Conservation (phyloP, 2,888 invertebrate species). For the Acanthopleura granulata region DNA sequence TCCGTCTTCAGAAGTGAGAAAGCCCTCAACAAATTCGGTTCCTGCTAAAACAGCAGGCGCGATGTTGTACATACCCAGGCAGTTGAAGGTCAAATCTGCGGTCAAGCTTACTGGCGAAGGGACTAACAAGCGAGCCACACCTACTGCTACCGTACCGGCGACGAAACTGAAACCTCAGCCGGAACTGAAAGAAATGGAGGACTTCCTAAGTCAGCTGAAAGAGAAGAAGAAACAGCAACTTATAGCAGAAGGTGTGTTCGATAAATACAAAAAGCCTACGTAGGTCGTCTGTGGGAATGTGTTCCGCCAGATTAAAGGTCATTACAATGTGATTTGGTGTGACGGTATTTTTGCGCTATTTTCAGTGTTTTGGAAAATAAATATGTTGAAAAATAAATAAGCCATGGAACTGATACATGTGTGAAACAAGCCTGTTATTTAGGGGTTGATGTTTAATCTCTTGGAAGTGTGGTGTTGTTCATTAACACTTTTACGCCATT, state of each 20-base stretch:
- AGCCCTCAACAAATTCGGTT: not conserved
- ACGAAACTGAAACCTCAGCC: not conserved
- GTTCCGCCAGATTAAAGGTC: too few relatives aligned
- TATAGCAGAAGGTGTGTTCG: constrained; percentile 33
- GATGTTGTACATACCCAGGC: not conserved
- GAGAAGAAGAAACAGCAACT: constrained; percentile 40
- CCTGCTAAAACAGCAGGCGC: not conserved
- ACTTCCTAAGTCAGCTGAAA: constrained; percentile 34
- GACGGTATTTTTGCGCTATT: too few relatives aligned
- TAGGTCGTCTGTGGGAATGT: too few relatives aligned
- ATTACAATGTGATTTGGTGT: too few relatives aligned
- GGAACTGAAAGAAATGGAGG: constrained; percentile 23
- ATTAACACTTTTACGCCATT: too few relatives aligned
- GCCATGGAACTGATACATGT: too few relatives aligned
- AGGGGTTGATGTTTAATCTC: too few relatives aligned
- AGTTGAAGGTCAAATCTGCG: not conserved
- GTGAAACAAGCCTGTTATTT: too few relatives aligned
- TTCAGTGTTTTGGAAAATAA: too few relatives aligned
- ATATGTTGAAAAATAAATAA: too few relatives aligned
- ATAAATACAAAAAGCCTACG: not conserved
- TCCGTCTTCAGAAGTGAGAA: not conserved
- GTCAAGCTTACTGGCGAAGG: not conserved
- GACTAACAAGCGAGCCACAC: not conserved
- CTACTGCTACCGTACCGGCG: not conserved
- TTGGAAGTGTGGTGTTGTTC: too few relatives aligned